phyloP scores from a whole-genome alignment of 2,113 vertebrate species.

The Daboia siamensis region DNA sequence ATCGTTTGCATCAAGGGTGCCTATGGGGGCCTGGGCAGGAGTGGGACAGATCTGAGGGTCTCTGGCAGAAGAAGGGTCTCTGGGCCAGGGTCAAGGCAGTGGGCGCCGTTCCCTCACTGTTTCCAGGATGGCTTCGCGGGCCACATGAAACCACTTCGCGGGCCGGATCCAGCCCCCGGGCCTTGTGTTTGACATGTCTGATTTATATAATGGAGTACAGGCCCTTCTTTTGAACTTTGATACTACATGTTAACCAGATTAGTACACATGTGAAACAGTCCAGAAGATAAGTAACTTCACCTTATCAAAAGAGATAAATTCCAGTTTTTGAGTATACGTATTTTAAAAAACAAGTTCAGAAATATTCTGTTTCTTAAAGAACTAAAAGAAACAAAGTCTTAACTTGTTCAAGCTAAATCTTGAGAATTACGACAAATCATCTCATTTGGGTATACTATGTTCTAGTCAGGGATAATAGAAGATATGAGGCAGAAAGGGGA shows the following conservation, averaged over 20 bases:
- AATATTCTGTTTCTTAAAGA: background rate
- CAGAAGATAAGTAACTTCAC: background rate
- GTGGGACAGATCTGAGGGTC: no score
- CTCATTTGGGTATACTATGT: background rate
- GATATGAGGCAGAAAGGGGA: background rate
- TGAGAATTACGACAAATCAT: background rate
- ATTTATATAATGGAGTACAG: background rate
- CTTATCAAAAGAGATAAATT: background rate
- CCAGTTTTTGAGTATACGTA: background rate
- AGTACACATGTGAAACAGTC: background rate
- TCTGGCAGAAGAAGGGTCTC: no score
- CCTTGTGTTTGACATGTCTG: no score
- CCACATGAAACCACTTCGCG: no score
- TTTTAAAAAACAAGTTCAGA: background rate
- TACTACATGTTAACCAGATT: background rate
- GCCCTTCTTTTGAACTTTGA: background rate
- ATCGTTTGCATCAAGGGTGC: no score
- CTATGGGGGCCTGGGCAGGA: no score
- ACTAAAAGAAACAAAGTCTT: background rate
- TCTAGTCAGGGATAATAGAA: background rate
- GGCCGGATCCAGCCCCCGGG: no score
- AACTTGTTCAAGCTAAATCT: background rate
- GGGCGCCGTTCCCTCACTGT: no score
- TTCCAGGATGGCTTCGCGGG: no score
- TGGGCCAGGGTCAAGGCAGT: no score